These are phyloP conservation scores for Phoenoteleia sp. DNA, from an alignment of 2,888 invertebrate genomes.

Conservation along the genomic window DNA sequence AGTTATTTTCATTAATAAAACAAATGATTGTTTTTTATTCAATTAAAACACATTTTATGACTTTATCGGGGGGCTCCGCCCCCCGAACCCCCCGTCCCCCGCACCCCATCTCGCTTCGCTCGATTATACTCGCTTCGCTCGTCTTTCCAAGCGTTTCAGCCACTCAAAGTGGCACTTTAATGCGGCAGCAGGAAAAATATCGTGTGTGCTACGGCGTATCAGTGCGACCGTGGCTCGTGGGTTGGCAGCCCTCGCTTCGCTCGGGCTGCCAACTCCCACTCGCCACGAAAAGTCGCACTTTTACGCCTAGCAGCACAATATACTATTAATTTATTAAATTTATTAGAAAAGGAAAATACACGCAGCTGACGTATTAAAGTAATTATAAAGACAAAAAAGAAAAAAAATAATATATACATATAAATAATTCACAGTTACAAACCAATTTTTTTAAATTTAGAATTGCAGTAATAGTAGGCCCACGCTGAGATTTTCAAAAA, in stretches of 20 bases:
- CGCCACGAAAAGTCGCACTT: no score
- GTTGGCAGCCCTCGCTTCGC: background rate
- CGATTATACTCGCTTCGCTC: background rate
- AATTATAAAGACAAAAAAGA: no score
- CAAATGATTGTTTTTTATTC: background rate
- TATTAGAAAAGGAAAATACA: no score
- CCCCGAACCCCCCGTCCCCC: background rate
- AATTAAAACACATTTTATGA: background rate
- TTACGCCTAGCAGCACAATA: no score
- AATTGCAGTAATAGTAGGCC: no score
- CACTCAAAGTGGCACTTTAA: conserved; percentile 6
- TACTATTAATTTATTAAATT: no score
- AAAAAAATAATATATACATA: no score
- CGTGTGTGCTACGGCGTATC: conserved; percentile 12
- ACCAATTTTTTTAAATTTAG: no score
- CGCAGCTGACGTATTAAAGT: no score
- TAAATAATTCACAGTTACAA: no score
- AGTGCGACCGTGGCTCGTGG: conserved; percentile 8
- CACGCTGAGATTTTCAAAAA: no score
- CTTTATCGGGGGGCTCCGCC: background rate
- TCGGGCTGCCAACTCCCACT: no score
- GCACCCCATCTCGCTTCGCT: background rate
- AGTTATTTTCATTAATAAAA: background rate
- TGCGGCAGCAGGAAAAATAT: conserved; percentile 17
- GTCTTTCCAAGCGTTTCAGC: conserved; percentile 1